These are phyloP conservation scores for Orycteropus afer DNA, from an alignment of 2,113 vertebrate genomes.

Conservation along the genomic window DNA sequence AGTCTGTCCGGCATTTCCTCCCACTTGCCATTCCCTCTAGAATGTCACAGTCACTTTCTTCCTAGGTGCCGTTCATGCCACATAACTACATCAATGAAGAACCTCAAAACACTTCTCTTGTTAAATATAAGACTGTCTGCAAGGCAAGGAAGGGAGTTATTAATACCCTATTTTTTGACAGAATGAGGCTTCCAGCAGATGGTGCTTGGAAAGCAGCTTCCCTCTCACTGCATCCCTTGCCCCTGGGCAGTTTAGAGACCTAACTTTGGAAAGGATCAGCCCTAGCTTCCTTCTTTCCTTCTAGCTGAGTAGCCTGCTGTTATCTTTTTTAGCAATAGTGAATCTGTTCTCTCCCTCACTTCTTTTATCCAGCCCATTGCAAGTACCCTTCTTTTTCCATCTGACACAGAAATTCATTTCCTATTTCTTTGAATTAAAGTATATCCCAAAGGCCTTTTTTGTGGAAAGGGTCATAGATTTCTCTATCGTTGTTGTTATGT, in stretches of 20 bases:
- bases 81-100: conserved; percentile 22
- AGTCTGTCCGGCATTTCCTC: not conserved
- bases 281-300: not conserved
- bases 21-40: not conserved
- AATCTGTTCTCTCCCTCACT: not conserved
- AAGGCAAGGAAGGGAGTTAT: conserved; percentile 70
- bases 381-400: not conserved
- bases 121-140: conserved; percentile 50
- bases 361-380: not conserved
- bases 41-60: not conserved
- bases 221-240: conserved; percentile 39
- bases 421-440: conserved; percentile 35
- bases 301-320: not conserved
- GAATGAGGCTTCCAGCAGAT: conserved; percentile 74
- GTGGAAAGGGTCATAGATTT: not conserved
- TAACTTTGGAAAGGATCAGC: not conserved
- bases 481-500: too few species aligned
- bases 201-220: conserved; percentile 60
- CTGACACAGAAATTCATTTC: not conserved
- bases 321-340: not conserved
- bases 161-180: conserved; percentile 71
- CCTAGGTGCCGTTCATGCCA: not conserved
- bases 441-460: not conserved
- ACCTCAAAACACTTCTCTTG: conserved; percentile 16
- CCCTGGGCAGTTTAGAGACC: conserved; percentile 30